Conservation (phyloP, 2,888 invertebrate genomes). For the Bimastos eiseni region DNA sequence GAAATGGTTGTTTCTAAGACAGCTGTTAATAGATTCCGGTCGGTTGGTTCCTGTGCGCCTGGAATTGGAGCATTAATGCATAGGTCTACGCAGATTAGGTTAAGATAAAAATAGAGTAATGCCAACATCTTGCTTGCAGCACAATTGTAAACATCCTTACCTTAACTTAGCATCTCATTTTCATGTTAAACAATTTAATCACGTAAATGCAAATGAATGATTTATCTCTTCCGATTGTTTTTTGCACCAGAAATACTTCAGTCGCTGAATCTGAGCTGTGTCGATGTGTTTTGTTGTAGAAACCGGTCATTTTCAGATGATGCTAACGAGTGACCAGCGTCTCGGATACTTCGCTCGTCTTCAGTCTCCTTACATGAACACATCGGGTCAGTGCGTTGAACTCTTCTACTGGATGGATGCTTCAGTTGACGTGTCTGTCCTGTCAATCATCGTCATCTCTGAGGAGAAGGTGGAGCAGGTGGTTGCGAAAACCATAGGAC, state of each 20-base stretch:
- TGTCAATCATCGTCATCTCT: conserved; percentile 21
- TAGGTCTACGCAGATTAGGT: neutral
- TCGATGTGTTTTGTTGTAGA: neutral
- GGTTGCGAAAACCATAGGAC: neutral
- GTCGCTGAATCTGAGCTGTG: neutral
- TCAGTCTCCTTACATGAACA: conserved; percentile 21
- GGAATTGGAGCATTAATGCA: too few species aligned
- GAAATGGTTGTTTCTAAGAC: neutral
- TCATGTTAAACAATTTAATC: neutral
- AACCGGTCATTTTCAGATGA: neutral
- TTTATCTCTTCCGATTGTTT: too few species aligned
- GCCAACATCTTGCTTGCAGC: too few species aligned
- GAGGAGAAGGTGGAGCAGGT: neutral
- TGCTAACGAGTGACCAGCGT: neutral
- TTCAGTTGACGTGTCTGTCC: neutral
- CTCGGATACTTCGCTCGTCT: conserved; percentile 21
- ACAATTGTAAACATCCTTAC: neutral
- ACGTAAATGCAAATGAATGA: neutral
- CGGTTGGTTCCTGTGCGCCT: too few species aligned
- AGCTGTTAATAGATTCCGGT: too few species aligned
- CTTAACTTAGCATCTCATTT: neutral
- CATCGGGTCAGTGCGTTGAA: conserved; percentile 25
- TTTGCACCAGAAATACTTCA: too few species aligned
- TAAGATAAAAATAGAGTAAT: neutral
- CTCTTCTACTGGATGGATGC: conserved; percentile 28